Percentiles rank a stretch among this genome's conserved stretches.
Evolutionary conservation across 2,797 vertebrate species (phyloP).

Genomic region (Enteromius fasciolatus): DNA sequence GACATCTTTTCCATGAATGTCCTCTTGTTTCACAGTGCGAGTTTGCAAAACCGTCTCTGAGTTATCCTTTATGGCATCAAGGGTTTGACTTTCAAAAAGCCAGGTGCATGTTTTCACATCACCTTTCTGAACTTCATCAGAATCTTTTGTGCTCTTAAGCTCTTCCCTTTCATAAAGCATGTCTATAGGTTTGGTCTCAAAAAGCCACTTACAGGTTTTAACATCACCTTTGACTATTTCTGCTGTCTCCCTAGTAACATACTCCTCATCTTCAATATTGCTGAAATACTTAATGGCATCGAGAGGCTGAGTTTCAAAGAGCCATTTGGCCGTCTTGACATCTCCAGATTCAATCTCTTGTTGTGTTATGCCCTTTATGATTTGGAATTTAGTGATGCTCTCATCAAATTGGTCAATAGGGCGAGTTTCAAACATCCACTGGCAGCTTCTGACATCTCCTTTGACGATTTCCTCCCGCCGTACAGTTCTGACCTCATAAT

Average conservation of each 20-base stretch:
- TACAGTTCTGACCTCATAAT: conserved; percentile 90
- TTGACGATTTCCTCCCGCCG: conserved; percentile 89
- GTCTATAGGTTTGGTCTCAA: conserved; percentile 93
- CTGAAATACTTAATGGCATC: conserved; percentile 90
- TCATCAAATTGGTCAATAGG: conserved; percentile 92
- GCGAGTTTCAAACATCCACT: conserved; percentile 95
- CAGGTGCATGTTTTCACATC: conserved; percentile 90
- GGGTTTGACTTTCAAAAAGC: conserved; percentile 91
- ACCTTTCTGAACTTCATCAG: conserved; percentile 81
- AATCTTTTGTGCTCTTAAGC: conserved; percentile 64
- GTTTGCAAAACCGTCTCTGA: conserved; percentile 77
- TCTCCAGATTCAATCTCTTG: conserved; percentile 89
- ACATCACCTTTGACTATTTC: conserved; percentile 89
- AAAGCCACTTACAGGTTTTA: conserved; percentile 91
- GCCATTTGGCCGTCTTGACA: conserved; percentile 93
- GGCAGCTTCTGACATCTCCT: conserved; percentile 88
- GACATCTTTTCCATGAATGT: conserved; percentile 89
- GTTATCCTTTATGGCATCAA: conserved; percentile 83
- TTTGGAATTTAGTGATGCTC: conserved; percentile 84
- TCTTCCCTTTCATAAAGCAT: conserved; percentile 83
- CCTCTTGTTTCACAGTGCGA: conserved; percentile 83
- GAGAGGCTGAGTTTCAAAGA: conserved; percentile 94
- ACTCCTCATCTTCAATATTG: conserved; percentile 83
- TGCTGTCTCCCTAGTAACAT: conserved; percentile 59
- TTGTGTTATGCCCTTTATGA: conserved; percentile 92